Conservation (phyloP, 1,140 invertebrate species). For the Cryptotermes secundus region DNA sequence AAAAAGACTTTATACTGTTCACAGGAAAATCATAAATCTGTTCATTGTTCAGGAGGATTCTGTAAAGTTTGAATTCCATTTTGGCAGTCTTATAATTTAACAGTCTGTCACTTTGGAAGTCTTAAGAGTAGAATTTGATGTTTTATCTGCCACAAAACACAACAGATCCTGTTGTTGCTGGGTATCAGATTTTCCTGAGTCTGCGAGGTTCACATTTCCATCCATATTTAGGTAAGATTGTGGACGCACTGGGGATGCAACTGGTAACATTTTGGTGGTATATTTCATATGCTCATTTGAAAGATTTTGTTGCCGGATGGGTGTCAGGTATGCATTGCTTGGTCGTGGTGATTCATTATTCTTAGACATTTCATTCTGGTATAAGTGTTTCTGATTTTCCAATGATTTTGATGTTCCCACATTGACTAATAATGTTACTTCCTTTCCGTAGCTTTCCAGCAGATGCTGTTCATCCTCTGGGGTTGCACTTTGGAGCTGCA, state of each 20-base stretch:
- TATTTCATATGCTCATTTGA: no score
- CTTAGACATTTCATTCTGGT: not conserved
- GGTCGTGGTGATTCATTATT: not conserved
- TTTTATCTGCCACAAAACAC: not conserved
- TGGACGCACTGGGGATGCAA: not conserved
- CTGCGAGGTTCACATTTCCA: not conserved
- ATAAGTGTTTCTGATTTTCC: not conserved
- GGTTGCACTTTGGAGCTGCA: no score
- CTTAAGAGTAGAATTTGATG: not conserved
- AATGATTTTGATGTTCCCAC: no score
- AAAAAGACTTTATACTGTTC: no score
- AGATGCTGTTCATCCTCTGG: not conserved
- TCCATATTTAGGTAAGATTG: not conserved
- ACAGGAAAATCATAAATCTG: no score
- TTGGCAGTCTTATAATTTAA: not conserved
- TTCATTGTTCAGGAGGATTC: no score
- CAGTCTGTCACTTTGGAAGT: slow-evolving; percentile 1
- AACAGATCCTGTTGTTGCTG: not conserved
- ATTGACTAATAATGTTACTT: no score
- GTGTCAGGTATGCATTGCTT: slow-evolving; percentile 21
- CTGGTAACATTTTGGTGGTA: no score
- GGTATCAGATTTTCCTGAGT: no score
- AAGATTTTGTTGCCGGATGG: not conserved
- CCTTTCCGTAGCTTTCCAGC: not conserved
- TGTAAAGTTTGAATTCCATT: no score